These are phyloP conservation scores for Cossypha dichroa DNA, from an alignment of 2,797 vertebrate species.

Conservation along the genomic window DNA sequence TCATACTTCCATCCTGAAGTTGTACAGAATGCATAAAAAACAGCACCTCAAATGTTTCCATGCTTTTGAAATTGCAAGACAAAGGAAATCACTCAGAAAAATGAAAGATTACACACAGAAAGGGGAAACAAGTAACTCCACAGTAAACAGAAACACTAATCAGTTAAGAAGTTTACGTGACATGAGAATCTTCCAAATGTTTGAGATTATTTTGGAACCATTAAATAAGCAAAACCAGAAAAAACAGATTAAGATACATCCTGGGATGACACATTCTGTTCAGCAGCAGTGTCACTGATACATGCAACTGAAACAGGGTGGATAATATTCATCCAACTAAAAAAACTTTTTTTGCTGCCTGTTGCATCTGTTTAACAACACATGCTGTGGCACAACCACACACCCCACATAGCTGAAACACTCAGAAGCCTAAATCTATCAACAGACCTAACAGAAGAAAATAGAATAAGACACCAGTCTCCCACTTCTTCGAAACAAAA, in stretches of 20 bases:
- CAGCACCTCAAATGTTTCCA: neutral
- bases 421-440: neutral
- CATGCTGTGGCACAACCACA: neutral
- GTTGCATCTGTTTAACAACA: neutral
- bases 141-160: neutral
- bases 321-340: neutral
- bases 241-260: neutral
- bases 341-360: neutral
- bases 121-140: neutral
- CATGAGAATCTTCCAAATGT: neutral
- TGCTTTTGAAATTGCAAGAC: neutral
- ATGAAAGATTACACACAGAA: neutral
- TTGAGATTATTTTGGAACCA: neutral
- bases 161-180: neutral
- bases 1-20: neutral
- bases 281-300: neutral
- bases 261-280: neutral
- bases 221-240: neutral
- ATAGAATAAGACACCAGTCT: fast-evolving
- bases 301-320: neutral
- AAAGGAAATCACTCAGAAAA: neutral
- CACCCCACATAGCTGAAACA: neutral
- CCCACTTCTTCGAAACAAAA: neutral
- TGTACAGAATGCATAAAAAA: neutral
- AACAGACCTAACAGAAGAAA: neutral